Conservation (phyloP, 2,113 vertebrate species). For the Colaptes auratus region DNA sequence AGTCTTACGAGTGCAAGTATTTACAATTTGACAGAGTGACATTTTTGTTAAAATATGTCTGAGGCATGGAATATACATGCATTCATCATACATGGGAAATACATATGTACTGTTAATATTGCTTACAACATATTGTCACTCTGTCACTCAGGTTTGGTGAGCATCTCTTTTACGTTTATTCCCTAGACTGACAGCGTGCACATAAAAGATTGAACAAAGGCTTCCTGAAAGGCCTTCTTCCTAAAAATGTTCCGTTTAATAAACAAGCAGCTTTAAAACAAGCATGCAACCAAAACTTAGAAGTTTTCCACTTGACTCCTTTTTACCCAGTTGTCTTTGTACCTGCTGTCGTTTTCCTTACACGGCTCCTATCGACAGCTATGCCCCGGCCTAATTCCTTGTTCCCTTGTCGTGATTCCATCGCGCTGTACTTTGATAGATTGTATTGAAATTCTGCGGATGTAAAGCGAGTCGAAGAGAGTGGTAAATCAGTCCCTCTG, state of each 20-base stretch:
- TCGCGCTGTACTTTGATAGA: fast-evolving
- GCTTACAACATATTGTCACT: constrained; percentile 27
- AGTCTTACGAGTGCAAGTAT: constrained; percentile 28
- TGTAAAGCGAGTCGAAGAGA: neutral
- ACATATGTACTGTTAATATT: constrained; percentile 31
- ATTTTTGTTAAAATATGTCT: constrained; percentile 57
- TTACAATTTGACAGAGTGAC: constrained; percentile 52
- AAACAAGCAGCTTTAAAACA: neutral
- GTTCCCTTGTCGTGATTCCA: neutral
- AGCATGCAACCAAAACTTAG: fast-evolving
- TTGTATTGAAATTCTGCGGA: neutral
- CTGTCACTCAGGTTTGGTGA: constrained; percentile 38
- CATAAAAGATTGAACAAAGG: neutral
- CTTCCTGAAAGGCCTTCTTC: neutral
- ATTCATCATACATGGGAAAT: constrained; percentile 30
- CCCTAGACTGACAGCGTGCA: neutral
- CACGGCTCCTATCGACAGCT: fast-evolving
- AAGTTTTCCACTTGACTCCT: neutral
- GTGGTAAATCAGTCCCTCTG: neutral
- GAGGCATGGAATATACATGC: neutral
- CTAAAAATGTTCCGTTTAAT: neutral
- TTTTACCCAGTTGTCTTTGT: neutral
- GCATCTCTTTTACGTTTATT: neutral
- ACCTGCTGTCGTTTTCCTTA: fast-evolving
- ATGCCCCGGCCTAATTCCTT: neutral